Evolutionary conservation across 2,797 vertebrate species (phyloP).

Genomic region (Allobates femoralis): DNA sequence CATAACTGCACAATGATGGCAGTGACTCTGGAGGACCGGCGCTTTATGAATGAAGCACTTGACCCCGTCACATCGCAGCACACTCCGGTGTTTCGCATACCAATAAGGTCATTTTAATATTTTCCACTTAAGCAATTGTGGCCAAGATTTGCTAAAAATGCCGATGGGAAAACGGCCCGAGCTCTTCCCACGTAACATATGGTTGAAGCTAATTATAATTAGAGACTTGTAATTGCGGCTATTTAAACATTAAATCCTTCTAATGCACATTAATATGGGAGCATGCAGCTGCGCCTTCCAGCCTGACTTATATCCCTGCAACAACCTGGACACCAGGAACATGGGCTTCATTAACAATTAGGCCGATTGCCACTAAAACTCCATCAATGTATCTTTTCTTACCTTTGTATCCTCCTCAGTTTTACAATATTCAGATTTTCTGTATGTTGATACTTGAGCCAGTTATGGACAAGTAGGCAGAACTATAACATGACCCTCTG

Average conservation of each 20-base stretch:
- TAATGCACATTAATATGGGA: conserved; percentile 55
- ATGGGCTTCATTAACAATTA: conserved; percentile 40
- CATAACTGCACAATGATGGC: neutral
- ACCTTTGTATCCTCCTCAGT: neutral
- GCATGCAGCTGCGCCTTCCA: conserved; percentile 48
- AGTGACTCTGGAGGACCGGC: neutral
- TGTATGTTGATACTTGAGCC: neutral
- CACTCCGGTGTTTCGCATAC: neutral
- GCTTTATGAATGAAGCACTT: conserved; percentile 4
- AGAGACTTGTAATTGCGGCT: conserved; percentile 60
- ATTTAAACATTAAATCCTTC: conserved; percentile 55
- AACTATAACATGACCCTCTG: conserved; percentile 1
- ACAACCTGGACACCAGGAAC: conserved; percentile 38
- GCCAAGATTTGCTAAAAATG: neutral
- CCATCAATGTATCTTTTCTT: neutral
- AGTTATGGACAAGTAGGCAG: neutral
- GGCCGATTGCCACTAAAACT: neutral
- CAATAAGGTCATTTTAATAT: conserved; percentile 30
- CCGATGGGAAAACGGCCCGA: conserved; percentile 23
- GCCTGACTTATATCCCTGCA: conserved; percentile 34
- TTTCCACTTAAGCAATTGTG: conserved; percentile 35
- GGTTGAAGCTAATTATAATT: conserved; percentile 55
- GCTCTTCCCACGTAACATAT: conserved; percentile 42
- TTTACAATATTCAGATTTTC: neutral
- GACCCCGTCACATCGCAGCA: neutral